Evolutionary conservation across 1,140 invertebrate species (phyloP).

Genomic region (Phocides pigmalion): DNA sequence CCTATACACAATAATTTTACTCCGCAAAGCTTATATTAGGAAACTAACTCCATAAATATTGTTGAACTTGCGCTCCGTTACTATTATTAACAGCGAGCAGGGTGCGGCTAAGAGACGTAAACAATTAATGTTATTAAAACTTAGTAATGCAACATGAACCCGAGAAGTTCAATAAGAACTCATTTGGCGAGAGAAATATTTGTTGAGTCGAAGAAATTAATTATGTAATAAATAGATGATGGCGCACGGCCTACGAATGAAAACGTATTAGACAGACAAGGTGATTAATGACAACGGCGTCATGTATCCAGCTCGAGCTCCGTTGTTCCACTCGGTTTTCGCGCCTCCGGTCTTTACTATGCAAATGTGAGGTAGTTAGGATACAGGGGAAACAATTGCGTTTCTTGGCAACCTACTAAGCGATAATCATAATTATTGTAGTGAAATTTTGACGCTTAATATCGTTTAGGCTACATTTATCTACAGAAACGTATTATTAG

Average conservation of each 20-base stretch:
- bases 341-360: conserved; percentile 56
- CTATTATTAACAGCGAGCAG: conserved; percentile 63
- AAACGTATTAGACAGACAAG: conserved; percentile 76
- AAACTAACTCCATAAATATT: conserved; percentile 73
- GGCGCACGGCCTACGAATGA: conserved; percentile 63
- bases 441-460: conserved; percentile 28
- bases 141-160: conserved; percentile 58
- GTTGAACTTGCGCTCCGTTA: conserved; percentile 51
- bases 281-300: conserved; percentile 72
- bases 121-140: conserved; percentile 80
- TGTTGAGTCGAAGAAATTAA: conserved; percentile 71
- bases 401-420: conserved; percentile 54
- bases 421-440: conserved; percentile 60
- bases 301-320: conserved; percentile 56
- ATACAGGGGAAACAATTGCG: conserved; percentile 53
- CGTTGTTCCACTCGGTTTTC: conserved; percentile 40
- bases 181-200: conserved; percentile 57
- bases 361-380: conserved; percentile 67
- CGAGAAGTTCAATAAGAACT: conserved; percentile 58
- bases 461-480: conserved; percentile 20
- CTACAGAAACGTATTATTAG: conserved; percentile 14
- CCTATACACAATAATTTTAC: conserved; percentile 36
- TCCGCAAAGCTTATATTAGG: conserved; percentile 51
- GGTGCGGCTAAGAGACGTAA: conserved; percentile 66
- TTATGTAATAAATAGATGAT: conserved; percentile 74